Evolutionary conservation across 1,140 invertebrate genomes (phyloP), one percentile per base, ranked within the genome.

Genomic region (Bombus affinis): DNA sequence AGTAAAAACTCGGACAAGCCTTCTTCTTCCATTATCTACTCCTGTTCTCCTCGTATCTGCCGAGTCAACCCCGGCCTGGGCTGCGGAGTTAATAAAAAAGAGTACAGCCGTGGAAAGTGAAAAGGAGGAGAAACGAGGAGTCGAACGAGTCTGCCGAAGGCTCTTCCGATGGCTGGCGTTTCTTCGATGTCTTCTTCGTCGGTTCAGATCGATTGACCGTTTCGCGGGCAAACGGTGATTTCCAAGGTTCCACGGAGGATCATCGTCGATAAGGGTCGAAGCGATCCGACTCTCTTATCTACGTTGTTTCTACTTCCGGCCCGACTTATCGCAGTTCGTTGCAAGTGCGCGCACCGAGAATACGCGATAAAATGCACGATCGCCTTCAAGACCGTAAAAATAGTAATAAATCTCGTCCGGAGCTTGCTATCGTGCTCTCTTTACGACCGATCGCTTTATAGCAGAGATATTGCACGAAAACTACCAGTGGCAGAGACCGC

Each of bases 261-360:
- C 25, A 37, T 66, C 65, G 35, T 47, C 57, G 62, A 83, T 53
- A 68, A 76, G 66, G 35, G 18, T 57, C 28, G 12, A 65, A 47
- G 25, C 57, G 57, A 83, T 83, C 18, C 73, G 81, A 37, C 13
- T 13, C 39, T n/a, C 13, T 32, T 57, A 83, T 76, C 81, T 35
- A 42, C 32, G 10, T 32, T 65, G 81, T 47, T 75, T 75, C 57
- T 71, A 53, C 70, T 72, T 82, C 79, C 80, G 70, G 3, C 22
- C 18, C 39, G 53, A 18, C 32, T 15, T 66, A 32, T 8, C 13
- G 15, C 32, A 32, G 13, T 12, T 62, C 28, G 59, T 18, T 39
- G 25, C 25, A 42, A 62, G 35, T 68, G 2, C n/a, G 71, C 42
- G 15, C 39, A 12, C 5, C 3, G n/a, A 12, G 15, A 4, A 42